Evolutionary conservation across 2,113 vertebrate genomes (phyloP).

Genomic region (Heteronetta atricapilla): DNA sequence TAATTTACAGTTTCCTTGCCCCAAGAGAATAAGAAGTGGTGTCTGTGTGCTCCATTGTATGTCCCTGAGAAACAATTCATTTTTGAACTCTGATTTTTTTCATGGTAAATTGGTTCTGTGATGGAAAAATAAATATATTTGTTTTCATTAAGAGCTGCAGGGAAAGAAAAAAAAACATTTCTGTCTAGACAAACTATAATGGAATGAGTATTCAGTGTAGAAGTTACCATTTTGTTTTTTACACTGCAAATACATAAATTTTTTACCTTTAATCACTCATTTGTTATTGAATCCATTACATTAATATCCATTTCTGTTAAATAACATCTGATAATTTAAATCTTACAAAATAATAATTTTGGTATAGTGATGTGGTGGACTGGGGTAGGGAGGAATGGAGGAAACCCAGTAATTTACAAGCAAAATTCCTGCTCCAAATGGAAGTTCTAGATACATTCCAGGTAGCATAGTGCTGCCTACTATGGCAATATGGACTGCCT

Average conservation of each 20-base stretch:
- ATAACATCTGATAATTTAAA: not conserved
- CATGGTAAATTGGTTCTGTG: constrained; percentile 51
- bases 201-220: not conserved
- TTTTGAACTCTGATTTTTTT: constrained; percentile 56
- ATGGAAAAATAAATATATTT: constrained; percentile 64
- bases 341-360: not conserved
- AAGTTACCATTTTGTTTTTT: not conserved
- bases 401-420: not conserved
- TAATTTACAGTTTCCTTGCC: constrained; percentile 67
- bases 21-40: constrained; percentile 55
- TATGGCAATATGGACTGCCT: not conserved
- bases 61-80: constrained; percentile 62
- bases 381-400: rapidly evolving
- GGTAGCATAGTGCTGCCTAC: not conserved
- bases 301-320: not conserved
- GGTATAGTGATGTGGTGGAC: not conserved
- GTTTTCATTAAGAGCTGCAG: constrained; percentile 35
- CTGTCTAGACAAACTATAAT: not conserved
- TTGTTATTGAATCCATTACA: not conserved
- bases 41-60: constrained; percentile 8
- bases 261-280: not conserved
- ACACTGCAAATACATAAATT: not conserved
- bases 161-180: not conserved
- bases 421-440: not conserved
- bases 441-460: not conserved